These are phyloP conservation scores for Sepiola atlantica DNA, from an alignment of 2,888 invertebrate genomes.

Conservation along the genomic window DNA sequence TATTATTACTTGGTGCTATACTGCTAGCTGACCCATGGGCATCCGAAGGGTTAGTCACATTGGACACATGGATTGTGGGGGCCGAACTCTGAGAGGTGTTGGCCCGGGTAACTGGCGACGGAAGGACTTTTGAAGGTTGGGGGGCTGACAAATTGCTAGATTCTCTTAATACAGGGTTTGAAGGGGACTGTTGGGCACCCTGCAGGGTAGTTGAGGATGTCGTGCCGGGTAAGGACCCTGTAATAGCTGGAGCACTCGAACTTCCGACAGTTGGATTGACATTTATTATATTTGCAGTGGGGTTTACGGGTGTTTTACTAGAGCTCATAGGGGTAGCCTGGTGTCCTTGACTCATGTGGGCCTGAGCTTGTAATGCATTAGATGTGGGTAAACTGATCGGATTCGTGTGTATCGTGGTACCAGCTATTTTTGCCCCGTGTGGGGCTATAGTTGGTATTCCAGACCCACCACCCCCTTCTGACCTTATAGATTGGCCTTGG, in stretches of 20 bases:
- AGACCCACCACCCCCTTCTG: neutral
- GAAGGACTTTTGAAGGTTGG: slow-evolving; percentile 42
- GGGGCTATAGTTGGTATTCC: neutral
- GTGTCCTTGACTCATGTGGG: slow-evolving; percentile 40
- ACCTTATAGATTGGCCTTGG: neutral
- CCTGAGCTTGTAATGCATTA: slow-evolving; percentile 14
- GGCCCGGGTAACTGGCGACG: slow-evolving; percentile 45
- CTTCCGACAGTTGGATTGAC: neutral
- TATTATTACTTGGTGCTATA: neutral
- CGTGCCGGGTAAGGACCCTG: slow-evolving; percentile 33
- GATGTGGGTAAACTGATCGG: slow-evolving; percentile 45
- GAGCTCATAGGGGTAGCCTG: slow-evolving; percentile 15
- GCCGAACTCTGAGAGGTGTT: slow-evolving; percentile 39
- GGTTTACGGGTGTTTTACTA: slow-evolving; percentile 41
- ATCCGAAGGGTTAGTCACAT: slow-evolving; percentile 35
- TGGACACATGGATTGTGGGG: slow-evolving; percentile 41
- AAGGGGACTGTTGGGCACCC: slow-evolving; percentile 18
- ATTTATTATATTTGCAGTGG: neutral
- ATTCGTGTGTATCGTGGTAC: slow-evolving; percentile 24
- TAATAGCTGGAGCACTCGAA: neutral
- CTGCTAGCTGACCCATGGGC: slow-evolving; percentile 44
- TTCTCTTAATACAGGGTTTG: slow-evolving; percentile 40
- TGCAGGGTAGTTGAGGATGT: neutral
- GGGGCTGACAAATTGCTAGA: slow-evolving; percentile 37
- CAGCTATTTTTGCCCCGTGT: slow-evolving; percentile 17